Conservation (phyloP, 2,888 invertebrate species). For the Tortrix viridana region DNA sequence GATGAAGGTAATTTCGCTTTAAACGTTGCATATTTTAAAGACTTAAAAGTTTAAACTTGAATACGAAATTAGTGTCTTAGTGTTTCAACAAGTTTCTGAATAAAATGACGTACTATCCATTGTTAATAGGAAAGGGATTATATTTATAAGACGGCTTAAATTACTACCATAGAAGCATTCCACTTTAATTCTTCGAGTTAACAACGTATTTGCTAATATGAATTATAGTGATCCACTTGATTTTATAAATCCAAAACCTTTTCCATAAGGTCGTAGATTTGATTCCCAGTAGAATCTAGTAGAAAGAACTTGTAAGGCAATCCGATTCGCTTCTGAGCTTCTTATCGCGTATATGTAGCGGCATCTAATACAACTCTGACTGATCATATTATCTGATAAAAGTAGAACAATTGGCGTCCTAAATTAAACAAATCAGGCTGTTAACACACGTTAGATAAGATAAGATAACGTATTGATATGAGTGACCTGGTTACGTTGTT, state of each 20-base stretch:
- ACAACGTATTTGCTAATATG: no score
- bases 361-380: conserved; percentile 19
- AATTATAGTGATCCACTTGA: no score
- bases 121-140: no score
- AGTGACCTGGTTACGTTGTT: conserved; percentile 42
- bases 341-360: conserved; percentile 3
- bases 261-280: no score
- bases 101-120: not conserved
- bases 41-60: not conserved
- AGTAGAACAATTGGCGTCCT: conserved; percentile 31
- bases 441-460: conserved; percentile 32
- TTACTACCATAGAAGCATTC: no score
- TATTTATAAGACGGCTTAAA: no score
- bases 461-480: conserved; percentile 32
- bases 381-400: conserved; percentile 21
- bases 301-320: no score
- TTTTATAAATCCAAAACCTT: no score
- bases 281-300: no score
- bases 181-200: no score
- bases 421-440: conserved; percentile 36
- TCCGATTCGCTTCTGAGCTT: no score
- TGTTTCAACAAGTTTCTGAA: not conserved
- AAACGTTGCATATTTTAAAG: not conserved
- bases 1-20: not conserved
- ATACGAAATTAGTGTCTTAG: not conserved